Conservation (phyloP, 2,113 vertebrate species). For the Psephotus haematonotus region DNA sequence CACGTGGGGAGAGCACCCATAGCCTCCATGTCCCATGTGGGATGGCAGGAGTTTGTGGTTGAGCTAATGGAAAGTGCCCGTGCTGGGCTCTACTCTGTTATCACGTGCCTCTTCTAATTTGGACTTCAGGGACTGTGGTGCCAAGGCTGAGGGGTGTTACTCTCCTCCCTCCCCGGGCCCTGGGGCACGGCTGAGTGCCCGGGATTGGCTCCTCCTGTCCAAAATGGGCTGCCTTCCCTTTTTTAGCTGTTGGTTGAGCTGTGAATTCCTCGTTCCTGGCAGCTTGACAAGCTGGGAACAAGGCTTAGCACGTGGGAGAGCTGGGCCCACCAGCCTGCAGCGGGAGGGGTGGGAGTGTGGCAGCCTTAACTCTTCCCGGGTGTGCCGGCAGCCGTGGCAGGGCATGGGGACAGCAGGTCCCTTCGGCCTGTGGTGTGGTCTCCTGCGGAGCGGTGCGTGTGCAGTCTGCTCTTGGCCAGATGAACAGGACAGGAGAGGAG, state of each 20-base stretch:
- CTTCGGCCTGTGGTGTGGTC: not conserved
- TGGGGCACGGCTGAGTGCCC: constrained; percentile 75
- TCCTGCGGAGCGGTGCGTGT: not conserved
- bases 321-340: constrained; percentile 57
- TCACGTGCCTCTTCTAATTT: constrained; percentile 70
- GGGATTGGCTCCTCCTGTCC: constrained; percentile 85
- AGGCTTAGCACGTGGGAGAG: constrained; percentile 85
- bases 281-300: constrained; percentile 83
- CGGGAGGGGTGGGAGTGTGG: constrained; percentile 51
- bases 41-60: constrained; percentile 27
- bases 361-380: constrained; percentile 52
- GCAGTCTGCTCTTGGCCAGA: not conserved
- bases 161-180: constrained; percentile 17
- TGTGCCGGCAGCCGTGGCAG: not conserved
- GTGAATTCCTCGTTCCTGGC: constrained; percentile 85
- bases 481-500: not conserved
- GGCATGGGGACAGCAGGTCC: not conserved
- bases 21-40: not conserved
- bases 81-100: constrained; percentile 45
- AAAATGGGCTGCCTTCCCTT: constrained; percentile 92
- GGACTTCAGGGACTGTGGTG: not conserved
- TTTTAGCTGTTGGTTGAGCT: constrained; percentile 89
- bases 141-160: constrained; percentile 50
- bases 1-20: not conserved
- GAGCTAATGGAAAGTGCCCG: constrained; percentile 75